Evolutionary conservation across 2,113 vertebrate genomes (phyloP).

Genomic region (Trematocara macrostoma): DNA sequence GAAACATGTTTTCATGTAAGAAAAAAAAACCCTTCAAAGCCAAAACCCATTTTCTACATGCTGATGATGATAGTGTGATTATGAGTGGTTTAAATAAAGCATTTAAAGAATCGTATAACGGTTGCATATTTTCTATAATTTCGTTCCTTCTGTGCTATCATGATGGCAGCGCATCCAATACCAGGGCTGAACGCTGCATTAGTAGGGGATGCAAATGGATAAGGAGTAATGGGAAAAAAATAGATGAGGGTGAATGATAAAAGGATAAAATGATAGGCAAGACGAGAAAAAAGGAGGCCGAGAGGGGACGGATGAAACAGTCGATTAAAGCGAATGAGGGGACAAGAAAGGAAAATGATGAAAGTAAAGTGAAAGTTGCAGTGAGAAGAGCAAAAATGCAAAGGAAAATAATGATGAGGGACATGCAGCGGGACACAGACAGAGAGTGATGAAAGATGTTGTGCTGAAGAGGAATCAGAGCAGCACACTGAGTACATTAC

Average conservation of each 20-base stretch:
- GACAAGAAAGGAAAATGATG: not conserved
- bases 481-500: not conserved
- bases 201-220: not conserved
- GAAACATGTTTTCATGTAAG: not conserved
- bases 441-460: not conserved
- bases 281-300: not conserved
- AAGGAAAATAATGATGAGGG: not conserved
- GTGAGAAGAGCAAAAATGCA: not conserved
- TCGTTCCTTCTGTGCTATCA: not conserved
- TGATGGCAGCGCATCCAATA: not conserved
- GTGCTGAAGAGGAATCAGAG: not conserved
- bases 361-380: slow-evolving; percentile 3
- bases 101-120: not conserved
- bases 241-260: slow-evolving; percentile 4
- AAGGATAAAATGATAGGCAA: not conserved
- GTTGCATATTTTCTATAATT: not conserved
- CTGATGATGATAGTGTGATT: not conserved
- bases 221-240: not conserved
- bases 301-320: not conserved
- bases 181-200: not conserved
- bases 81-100: not conserved
- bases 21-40: fast-evolving
- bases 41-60: not conserved
- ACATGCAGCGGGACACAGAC: not conserved
- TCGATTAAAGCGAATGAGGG: not conserved